Evolutionary conservation across 2,888 invertebrate genomes (phyloP).

Genomic region (Lasiommata megera): DNA sequence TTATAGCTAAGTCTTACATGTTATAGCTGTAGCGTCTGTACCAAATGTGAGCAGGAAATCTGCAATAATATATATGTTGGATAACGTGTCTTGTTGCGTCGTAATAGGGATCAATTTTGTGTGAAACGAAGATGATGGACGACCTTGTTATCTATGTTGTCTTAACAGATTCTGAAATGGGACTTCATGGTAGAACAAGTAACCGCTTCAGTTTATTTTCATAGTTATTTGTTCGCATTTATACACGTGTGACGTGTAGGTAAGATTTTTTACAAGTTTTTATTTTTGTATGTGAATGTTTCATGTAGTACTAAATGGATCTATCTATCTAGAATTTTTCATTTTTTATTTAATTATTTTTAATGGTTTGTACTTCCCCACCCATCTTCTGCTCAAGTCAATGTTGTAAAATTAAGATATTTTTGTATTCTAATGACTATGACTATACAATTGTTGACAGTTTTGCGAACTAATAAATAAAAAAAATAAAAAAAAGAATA

Average conservation of each 20-base stretch:
- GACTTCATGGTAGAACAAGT: constrained; percentile 13
- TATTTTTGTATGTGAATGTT: background rate
- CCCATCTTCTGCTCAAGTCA: too few species aligned
- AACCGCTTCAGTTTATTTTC: constrained; percentile 13
- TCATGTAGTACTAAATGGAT: too few species aligned
- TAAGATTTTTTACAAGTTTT: background rate
- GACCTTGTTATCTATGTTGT: constrained; percentile 14
- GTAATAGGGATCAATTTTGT: background rate
- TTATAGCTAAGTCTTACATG: too few species aligned
- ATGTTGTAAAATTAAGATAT: too few species aligned
- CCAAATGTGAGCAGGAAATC: background rate
- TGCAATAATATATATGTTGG: background rate
- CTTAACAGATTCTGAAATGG: constrained; percentile 19
- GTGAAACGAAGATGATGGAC: background rate
- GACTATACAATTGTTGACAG: too few species aligned
- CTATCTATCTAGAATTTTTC: too few species aligned
- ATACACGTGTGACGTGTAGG: background rate
- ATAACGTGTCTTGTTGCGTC: background rate
- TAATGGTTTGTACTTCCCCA: too few species aligned
- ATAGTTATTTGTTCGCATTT: constrained; percentile 5
- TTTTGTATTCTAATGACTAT: too few species aligned
- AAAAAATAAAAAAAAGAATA: too few species aligned
- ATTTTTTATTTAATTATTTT: too few species aligned
- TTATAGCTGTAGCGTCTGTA: too few species aligned
- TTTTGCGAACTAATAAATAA: too few species aligned